These are phyloP conservation scores for Natator depressus DNA, from an alignment of 2,113 vertebrate species.

Conservation along the genomic window DNA sequence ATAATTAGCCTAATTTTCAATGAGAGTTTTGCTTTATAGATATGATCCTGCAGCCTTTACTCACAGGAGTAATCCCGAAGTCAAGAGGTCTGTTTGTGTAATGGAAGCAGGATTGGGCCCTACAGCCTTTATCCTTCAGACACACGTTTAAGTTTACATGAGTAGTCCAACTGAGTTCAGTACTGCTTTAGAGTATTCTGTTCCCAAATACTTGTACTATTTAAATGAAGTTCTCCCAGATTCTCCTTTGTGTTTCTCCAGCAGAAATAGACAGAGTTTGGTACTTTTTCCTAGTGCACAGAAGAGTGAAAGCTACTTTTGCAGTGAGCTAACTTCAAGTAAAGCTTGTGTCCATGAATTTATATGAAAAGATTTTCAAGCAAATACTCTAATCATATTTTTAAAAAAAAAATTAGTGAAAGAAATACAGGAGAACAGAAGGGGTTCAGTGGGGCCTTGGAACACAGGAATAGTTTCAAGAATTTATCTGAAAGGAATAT, in stretches of 20 bases:
- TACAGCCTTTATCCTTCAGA: neutral
- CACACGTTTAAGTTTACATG: neutral
- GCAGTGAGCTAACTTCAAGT: accelerated
- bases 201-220: neutral
- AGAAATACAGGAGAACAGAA: neutral
- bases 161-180: neutral
- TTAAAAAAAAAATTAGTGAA: no score
- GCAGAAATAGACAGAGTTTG: neutral
- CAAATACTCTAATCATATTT: no score
- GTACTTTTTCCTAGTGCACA: neutral
- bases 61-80: neutral
- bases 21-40: neutral
- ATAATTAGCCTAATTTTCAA: neutral
- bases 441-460: neutral
- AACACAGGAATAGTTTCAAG: accelerated
- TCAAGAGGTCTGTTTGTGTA: neutral
- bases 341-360: accelerated
- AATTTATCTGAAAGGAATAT: neutral
- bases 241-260: accelerated
- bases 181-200: neutral
- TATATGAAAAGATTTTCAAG: no score
- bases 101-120: neutral
- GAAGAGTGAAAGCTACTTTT: neutral
- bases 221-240: neutral
- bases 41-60: neutral